Conservation (phyloP, 2,113 vertebrate species). For the Furnarius figulus region DNA sequence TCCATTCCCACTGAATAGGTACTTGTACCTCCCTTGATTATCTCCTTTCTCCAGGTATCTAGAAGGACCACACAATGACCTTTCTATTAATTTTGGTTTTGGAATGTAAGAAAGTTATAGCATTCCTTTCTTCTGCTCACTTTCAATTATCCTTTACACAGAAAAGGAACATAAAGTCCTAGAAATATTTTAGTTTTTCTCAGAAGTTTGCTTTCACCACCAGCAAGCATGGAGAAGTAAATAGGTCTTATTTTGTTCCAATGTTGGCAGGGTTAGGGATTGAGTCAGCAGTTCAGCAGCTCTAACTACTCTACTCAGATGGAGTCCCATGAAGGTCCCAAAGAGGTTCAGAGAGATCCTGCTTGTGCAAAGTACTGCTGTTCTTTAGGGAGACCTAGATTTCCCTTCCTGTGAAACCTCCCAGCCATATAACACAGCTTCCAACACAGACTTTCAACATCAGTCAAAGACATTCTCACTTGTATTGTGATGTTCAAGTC, state of each 20-base stretch:
- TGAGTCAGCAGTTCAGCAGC: background rate
- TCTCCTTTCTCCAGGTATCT: conserved; percentile 81
- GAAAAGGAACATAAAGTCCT: background rate
- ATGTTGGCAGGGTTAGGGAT: background rate
- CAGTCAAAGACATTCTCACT: background rate
- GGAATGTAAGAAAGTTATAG: conserved; percentile 27
- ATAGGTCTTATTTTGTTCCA: background rate
- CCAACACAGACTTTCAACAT: background rate
- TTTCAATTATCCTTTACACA: conserved; percentile 63
- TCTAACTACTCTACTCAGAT: background rate
- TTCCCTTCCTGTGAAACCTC: background rate
- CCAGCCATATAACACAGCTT: background rate
- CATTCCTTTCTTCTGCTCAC: background rate
- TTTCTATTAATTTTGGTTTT: conserved; percentile 77
- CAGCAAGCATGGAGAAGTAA: background rate
- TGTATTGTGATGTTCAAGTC: background rate
- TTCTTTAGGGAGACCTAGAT: background rate
- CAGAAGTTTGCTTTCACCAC: background rate
- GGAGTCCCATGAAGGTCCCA: background rate
- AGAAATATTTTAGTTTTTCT: conserved; percentile 5
- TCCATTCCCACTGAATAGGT: conserved; percentile 79
- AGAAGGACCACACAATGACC: conserved; percentile 79
- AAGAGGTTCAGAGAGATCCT: background rate
- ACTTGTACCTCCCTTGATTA: conserved; percentile 83
- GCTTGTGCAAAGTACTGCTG: background rate